phyloP scores from a whole-genome alignment of 2,888 invertebrate species.

The Glyphotaelius pellucidus region DNA sequence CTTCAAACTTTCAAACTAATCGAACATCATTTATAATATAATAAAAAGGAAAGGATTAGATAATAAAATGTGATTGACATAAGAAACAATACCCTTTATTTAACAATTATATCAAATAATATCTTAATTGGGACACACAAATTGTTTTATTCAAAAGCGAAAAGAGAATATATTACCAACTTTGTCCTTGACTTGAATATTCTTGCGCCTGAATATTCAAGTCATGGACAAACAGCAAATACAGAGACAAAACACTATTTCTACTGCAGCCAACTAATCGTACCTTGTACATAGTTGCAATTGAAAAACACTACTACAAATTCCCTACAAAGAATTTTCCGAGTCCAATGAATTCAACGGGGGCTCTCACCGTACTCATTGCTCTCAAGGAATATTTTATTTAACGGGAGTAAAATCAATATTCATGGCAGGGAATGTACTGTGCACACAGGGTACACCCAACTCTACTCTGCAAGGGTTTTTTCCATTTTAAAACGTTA shows the following conservation, averaged over 20 bases:
- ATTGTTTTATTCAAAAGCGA: background rate
- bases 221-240: background rate
- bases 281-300: background rate
- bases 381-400: background rate
- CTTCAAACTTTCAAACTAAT: too few relatives aligned
- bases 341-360: background rate
- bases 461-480: background rate
- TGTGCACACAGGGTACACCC: background rate
- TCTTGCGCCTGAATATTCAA: background rate
- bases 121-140: background rate
- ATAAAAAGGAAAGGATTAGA: too few relatives aligned
- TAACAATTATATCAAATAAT: too few relatives aligned
- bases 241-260: background rate
- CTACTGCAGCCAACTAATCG: background rate
- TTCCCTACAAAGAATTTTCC: background rate
- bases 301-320: background rate
- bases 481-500: background rate
- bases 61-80: too few relatives aligned
- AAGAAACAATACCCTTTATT: too few relatives aligned
- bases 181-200: background rate
- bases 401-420: background rate
- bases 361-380: background rate
- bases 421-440: background rate
- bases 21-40: too few relatives aligned
- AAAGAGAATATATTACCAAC: background rate